Evolutionary conservation across 1,140 invertebrate genomes (phyloP).

Genomic region (Nasonia giraulti): DNA sequence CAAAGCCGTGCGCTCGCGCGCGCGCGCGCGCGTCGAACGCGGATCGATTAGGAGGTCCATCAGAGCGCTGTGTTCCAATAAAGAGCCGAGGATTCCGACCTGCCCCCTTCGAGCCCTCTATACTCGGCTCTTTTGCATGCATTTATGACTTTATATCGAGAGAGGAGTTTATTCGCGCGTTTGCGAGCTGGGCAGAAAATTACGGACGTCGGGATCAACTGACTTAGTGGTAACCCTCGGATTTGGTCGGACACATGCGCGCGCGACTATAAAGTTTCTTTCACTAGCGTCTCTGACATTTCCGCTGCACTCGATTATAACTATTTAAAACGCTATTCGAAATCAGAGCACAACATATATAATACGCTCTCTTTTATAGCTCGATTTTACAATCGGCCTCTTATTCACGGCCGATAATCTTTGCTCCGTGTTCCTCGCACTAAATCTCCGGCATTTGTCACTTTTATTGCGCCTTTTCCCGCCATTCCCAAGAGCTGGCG

Average conservation of each 20-base stretch:
- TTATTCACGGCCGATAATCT: background rate
- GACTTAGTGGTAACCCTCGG: too few relatives aligned
- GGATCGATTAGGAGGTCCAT: background rate
- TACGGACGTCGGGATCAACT: too few relatives aligned
- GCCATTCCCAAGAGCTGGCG: background rate
- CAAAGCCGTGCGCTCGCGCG: background rate
- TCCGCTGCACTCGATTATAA: too few relatives aligned
- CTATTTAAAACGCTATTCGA: too few relatives aligned
- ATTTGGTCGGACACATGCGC: too few relatives aligned
- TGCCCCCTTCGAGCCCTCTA: conserved; percentile 15
- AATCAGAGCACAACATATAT: too few relatives aligned
- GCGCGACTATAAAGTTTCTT: too few relatives aligned
- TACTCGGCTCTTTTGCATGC: background rate
- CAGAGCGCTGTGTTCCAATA: background rate
- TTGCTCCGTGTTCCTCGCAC: background rate
- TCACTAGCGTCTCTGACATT: too few relatives aligned
- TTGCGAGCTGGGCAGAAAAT: too few relatives aligned
- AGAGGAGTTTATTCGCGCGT: too few relatives aligned
- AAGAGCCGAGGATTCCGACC: conserved; percentile 4
- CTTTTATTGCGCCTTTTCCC: background rate
- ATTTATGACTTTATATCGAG: too few relatives aligned
- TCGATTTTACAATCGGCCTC: background rate
- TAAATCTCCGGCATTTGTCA: background rate
- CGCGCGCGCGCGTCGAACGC: background rate
- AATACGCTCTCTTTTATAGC: too few relatives aligned